Base-by-base conservation (phyloP, 2,113 vertebrate genomes). In the Clupea harengus region DNA sequence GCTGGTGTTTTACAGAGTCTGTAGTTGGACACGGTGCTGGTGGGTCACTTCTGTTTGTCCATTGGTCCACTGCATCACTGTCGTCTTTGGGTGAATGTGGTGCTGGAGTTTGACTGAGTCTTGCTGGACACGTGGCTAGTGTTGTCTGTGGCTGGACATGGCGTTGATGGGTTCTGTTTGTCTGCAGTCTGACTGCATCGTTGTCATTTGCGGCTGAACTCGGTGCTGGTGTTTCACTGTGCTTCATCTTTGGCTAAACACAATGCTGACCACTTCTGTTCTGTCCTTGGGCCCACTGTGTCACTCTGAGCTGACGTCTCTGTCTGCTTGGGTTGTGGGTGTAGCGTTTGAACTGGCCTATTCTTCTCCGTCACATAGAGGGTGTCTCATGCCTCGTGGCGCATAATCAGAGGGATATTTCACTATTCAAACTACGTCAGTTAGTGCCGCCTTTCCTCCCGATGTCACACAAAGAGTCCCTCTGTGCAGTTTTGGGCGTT, bases 401-500 rank as follows among this genome's bases (percentile, higher is more conserved):
- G 81, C 44, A 82, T 82, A 85, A 87, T 82, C 84, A 89, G 25
- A 45, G 54, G 85, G 88, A 87, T 75, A 85, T 83, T 88, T 78
- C 80, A 50, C 67, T 75, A 87, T 47, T 84, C 67, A 67, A 57
- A 83, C 57, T 82, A 88, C 81, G 88, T 83, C 89, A 89, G 50
- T 85, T 52, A 81, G 72, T 86, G 83, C 84, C 86, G 81, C 45
- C 67, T 47, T 81, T 81, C 50, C 25, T 83, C 84, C 45, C 2
- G 88, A 32, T 4, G 3, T 3, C 67, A 39, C 67, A 92, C 88
- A 92, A 94, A 89, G 78, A 83, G 81, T 13, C 0, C n/a, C 88
- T 92, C 94, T 95, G 94, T 94, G 10, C 67, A 4, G n/a, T 9
- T 25, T n/a, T 0, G 64, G 1, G 22, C 25, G 25, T 57, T 20